A percentile compares a stretch with the other conserved stretches of the same genome.
Conservation (phyloP, 2,797 vertebrate genomes). For the Pipistrellus pipistrellus region DNA sequence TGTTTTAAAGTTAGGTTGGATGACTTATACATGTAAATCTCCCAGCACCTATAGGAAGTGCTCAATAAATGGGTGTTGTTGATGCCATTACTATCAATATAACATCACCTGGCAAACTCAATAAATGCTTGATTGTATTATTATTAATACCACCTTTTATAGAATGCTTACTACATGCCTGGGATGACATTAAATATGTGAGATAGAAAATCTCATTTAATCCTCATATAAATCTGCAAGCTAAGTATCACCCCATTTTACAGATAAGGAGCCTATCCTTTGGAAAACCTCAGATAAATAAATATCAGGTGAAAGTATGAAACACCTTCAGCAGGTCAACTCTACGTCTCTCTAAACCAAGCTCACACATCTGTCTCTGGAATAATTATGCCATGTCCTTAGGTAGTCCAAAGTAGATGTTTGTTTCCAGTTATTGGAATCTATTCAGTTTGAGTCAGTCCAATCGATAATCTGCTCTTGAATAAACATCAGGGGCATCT, state of each 20-base stretch:
- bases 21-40: background rate
- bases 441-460: conserved; percentile 57
- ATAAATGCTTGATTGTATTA: background rate
- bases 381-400: background rate
- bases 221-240: background rate
- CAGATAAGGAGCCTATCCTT: background rate
- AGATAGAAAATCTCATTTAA: conserved; percentile 38
- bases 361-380: background rate
- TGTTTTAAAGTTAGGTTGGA: background rate
- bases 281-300: background rate
- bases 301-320: background rate
- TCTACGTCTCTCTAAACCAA: background rate
- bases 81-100: background rate
- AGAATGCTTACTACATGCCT: background rate
- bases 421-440: conserved; percentile 54
- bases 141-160: conserved; percentile 9
- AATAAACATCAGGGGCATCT: conserved; percentile 42
- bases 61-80: background rate
- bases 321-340: background rate
- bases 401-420: background rate
- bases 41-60: background rate
- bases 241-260: background rate
- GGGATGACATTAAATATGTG: background rate
- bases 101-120: background rate
- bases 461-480: conserved; percentile 10